Evolutionary conservation across 2,113 vertebrate species (phyloP).

Genomic region (Addax nasomaculatus): DNA sequence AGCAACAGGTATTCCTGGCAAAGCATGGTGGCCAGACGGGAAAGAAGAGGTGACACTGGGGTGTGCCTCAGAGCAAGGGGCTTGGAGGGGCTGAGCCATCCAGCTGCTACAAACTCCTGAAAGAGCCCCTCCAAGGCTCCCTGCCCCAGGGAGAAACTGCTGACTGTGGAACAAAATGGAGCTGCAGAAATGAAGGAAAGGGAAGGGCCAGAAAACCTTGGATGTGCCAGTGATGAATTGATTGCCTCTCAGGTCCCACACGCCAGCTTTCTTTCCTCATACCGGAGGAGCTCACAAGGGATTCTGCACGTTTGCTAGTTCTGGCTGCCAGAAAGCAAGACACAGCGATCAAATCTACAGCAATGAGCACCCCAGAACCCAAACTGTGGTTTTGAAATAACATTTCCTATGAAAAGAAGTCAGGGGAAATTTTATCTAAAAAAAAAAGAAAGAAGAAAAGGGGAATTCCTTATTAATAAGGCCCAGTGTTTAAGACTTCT

Average conservation of each 20-base stretch:
- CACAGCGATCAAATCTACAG: not conserved
- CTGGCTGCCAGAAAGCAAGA: not conserved
- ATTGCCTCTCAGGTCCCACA: not conserved
- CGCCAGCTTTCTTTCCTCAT: not conserved
- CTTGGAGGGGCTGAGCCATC: not conserved
- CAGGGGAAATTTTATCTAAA: not conserved
- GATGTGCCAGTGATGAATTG: too few relatives aligned
- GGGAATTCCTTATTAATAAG: not conserved
- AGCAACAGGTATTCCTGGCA: not conserved
- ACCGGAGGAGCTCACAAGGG: not conserved
- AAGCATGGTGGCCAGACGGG: accelerated
- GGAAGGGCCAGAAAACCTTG: not conserved
- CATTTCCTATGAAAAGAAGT: not conserved
- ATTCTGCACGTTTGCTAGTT: not conserved
- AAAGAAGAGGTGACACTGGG: not conserved
- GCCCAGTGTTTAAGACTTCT: not conserved
- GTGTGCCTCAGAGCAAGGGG: not conserved
- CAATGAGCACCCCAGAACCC: not conserved
- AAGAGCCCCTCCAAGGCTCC: not conserved
- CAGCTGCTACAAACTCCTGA: too few relatives aligned
- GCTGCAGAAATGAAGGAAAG: not conserved
- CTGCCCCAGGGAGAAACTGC: not conserved
- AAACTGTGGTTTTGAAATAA: not conserved
- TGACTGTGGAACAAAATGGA: not conserved
- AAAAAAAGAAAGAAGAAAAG: not conserved